Base-by-base conservation (phyloP, 2,113 vertebrate genomes). In the Potamarius usumacintae region DNA sequence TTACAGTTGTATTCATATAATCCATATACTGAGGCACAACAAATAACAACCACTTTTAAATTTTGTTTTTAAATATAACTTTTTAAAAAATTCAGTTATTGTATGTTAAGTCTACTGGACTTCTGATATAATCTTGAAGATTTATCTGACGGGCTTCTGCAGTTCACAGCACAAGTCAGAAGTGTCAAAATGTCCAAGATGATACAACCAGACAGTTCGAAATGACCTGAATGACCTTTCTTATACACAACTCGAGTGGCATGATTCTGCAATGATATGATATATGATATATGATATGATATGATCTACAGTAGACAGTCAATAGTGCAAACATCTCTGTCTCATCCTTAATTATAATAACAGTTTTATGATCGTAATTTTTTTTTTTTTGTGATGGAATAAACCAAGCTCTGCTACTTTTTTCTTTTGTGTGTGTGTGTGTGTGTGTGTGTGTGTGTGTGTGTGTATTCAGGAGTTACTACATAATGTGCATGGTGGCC, bases 401-500 rank as follows among this genome's bases (percentile, higher is more conserved):
- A 34, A 58, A 30, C 27, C 57, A 17, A 74, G 2, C 42, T 25
- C n/a, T 20, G 7, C n/a, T 86, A 50, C 17, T 85, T 50, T 53
- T 86, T 50, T 80, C 82, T 52, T 17, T 60, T 30, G 30, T 80
- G 42, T 79, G 15, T 80, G 42, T 79, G 15, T 12, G 30, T 80
- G 42, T 79, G 15, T 30, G 30, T 80, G 42, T 79, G 15, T 30
- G 30, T 80, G 42, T 79, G 15, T 30, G 30, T 80, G 42, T 79
- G 15, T 80, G 42, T 79, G 15, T 12, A 57, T 12, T 57, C 82
- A 92, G 91, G 86, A 88, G 86, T 80, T 89, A 86, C 74, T 91
- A 91, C 72, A 69, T 91, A 4, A 27, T 87, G 50, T 90, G 83
- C 81, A 91, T 90, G 88, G 88, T 92, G 65, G 17, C 86, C n/a